phyloP scores from a whole-genome alignment of 1,140 invertebrate species.

The Apis cerana region DNA sequence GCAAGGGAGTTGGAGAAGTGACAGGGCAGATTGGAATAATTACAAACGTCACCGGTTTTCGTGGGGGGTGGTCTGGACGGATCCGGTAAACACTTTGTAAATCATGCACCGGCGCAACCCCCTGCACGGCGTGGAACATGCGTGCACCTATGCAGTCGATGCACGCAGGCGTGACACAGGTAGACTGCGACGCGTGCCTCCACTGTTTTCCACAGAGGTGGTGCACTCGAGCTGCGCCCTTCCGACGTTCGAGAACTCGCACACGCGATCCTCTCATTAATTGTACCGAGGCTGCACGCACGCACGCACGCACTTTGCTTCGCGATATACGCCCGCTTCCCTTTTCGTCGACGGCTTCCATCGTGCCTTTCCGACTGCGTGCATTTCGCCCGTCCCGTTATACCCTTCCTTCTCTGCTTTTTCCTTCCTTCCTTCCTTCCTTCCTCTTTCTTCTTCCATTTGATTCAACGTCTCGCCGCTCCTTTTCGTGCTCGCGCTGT shows the following conservation, averaged over 20 bases:
- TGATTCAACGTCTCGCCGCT: background rate
- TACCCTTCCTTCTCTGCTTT: background rate
- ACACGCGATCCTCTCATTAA: constrained; percentile 67
- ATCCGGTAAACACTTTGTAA: constrained; percentile 44
- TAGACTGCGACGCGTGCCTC: constrained; percentile 59
- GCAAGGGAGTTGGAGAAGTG: no score
- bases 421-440: background rate
- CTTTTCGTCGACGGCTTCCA: constrained; percentile 17
- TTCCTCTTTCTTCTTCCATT: background rate
- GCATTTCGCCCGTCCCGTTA: background rate
- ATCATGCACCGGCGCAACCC: constrained; percentile 31
- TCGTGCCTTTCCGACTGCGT: background rate
- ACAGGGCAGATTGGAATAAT: constrained; percentile 10
- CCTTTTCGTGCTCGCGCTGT: no score
- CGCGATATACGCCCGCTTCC: background rate
- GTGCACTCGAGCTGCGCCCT: constrained; percentile 52
- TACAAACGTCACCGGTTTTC: constrained; percentile 1
- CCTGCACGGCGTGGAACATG: constrained; percentile 1
- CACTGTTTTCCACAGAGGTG: constrained; percentile 39
- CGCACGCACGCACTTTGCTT: constrained; percentile 47
- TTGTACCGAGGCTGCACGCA: constrained; percentile 54
- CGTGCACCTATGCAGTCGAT: constrained; percentile 2
- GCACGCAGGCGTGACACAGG: constrained; percentile 27
- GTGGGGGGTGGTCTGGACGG: background rate
- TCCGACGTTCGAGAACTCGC: constrained; percentile 36